Evolutionary conservation across 1,140 invertebrate genomes (phyloP).

Genomic region (Bombus confusus): DNA sequence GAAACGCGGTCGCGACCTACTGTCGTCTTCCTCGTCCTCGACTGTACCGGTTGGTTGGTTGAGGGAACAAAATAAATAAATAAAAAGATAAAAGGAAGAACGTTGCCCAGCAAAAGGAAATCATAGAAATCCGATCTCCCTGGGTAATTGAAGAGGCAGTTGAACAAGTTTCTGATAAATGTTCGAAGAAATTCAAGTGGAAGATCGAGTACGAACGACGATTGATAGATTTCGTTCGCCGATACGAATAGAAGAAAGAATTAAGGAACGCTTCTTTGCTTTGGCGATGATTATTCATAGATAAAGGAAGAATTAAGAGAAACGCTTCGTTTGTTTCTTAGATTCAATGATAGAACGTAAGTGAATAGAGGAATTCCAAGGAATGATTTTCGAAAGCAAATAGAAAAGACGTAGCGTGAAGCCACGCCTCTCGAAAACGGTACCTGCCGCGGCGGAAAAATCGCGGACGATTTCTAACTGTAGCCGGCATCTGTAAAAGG

Average conservation of each 20-base stretch:
- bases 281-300: background rate
- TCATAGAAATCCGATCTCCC: background rate
- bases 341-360: background rate
- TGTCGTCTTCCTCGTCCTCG: constrained; percentile 44
- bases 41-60: background rate
- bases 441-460: constrained; percentile 63
- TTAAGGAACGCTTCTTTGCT: too few relatives aligned
- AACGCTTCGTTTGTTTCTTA: background rate
- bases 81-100: background rate
- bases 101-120: background rate
- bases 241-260: too few relatives aligned
- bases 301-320: background rate
- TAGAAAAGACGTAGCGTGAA: background rate
- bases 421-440: constrained; percentile 66
- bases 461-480: constrained; percentile 71
- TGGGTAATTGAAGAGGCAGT: background rate
- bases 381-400: background rate
- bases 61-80: constrained; percentile 1
- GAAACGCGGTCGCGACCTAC: constrained; percentile 80
- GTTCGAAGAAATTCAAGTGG: background rate
- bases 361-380: background rate
- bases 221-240: too few relatives aligned
- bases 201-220: background rate
- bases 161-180: background rate
- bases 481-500: constrained; percentile 61